phyloP scores from a whole-genome alignment of 2,113 vertebrate species.

The Oreotrochilus melanogaster region DNA sequence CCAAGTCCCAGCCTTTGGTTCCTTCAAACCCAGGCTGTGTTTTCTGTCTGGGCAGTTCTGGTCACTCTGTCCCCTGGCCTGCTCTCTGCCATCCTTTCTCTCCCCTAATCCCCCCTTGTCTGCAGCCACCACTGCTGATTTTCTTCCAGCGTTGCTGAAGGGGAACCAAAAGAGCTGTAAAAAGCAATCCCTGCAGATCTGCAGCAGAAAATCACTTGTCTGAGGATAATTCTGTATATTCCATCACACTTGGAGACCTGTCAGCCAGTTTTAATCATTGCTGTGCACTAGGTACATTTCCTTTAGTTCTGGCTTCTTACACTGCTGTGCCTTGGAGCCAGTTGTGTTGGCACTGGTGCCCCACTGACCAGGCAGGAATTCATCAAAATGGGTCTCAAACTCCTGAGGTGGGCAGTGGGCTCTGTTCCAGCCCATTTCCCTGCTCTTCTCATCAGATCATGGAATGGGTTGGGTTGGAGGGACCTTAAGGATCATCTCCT shows the following conservation, averaged over 20 bases:
- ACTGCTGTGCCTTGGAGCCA: neutral
- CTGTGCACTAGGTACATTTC: neutral
- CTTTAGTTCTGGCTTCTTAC: neutral
- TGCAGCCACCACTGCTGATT: neutral
- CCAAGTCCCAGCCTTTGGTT: neutral
- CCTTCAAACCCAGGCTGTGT: neutral
- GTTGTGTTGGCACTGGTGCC: neutral
- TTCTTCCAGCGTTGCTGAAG: neutral
- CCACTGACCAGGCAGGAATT: neutral
- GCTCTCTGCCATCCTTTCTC: neutral
- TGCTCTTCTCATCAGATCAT: too few species aligned
- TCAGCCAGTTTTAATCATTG: neutral
- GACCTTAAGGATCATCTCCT: too few species aligned
- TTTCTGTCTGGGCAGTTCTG: rapidly evolving
- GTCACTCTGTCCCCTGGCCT: neutral
- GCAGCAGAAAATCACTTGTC: slow-evolving; percentile 2
- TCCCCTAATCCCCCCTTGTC: neutral
- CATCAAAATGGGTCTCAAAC: neutral
- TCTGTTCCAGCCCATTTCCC: neutral
- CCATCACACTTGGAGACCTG: neutral
- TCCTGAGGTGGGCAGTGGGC: neutral
- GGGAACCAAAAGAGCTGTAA: neutral
- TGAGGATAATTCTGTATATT: neutral
- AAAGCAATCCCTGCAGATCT: neutral
- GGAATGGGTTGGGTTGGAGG: too few species aligned